Evolutionary conservation across 2,113 vertebrate genomes (phyloP), one percentile per base, ranked within the genome.

Genomic region (Oophaga pumilio): DNA sequence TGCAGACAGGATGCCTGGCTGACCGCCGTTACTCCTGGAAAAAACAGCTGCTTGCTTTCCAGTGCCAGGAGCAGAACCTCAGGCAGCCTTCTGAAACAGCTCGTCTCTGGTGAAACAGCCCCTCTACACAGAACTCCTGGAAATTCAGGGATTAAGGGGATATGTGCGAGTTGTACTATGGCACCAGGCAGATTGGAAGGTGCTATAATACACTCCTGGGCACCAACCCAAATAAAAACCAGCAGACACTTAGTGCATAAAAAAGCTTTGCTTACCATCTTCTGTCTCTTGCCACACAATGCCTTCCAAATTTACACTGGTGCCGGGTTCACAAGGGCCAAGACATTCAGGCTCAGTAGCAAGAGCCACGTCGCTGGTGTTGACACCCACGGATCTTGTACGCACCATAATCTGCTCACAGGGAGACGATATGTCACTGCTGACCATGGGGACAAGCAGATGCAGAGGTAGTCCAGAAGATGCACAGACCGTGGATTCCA

Each of bases 381-480:
- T 99, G 87, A 98, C 97, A 0, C 98, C 98, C 87, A 99, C 96
- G 0, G 98, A 99, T 85, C 98, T 97, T 1, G 98, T 99, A 79
- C 98, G 97, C 81, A 99, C 98, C 98, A 99, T 99, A 92, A 99
- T 99, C 94, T 99, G 98, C 94, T 99, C 98, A 0, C 98, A 99
- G 0, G 98, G 97, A 0, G 97, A 99, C 0, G 98, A 95, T 87
- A 99, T 99, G 94, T 99, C 97, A 1, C 91, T 96, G 94, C 92
- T 97, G 90, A 97, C 96, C 0, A 97, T 96, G 0, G 97, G 94
- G 52, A 97, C 95, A 12, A 99, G 95, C 89, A 99, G 97, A 92
- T 99, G 97, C 90, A 99, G 94, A 9, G 98, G 97, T 87, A 97
- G 93, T 91, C 97, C 97, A 0, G 97, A 96, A 10, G 98, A 97